Percentiles rank a stretch among this genome's conserved stretches.
Evolutionary conservation across 2,113 vertebrate species (phyloP).

Genomic region (Gadus macrocephalus): DNA sequence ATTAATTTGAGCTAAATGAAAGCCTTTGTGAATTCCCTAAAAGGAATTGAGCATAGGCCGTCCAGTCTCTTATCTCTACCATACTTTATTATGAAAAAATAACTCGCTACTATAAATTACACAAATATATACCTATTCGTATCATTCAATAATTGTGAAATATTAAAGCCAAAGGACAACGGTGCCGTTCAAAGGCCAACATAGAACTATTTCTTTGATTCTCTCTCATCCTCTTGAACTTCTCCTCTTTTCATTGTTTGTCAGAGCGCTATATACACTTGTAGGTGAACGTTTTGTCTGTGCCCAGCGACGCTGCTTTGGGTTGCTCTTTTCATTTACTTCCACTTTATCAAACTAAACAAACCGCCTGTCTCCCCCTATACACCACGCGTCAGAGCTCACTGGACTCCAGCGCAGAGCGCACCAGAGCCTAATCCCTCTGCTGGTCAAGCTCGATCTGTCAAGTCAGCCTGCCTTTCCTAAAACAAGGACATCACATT

Average conservation of each 20-base stretch:
- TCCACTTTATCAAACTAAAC: constrained; percentile 66
- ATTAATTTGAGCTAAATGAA: too few relatives aligned
- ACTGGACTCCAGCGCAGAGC: constrained; percentile 43
- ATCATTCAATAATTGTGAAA: too few relatives aligned
- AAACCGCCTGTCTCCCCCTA: constrained; percentile 53
- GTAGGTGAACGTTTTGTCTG: constrained; percentile 49
- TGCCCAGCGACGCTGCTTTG: constrained; percentile 58
- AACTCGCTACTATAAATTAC: too few relatives aligned
- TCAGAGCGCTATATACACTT: neutral
- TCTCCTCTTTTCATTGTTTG: too few relatives aligned
- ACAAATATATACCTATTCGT: too few relatives aligned
- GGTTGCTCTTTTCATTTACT: constrained; percentile 66
- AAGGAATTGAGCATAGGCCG: too few relatives aligned
- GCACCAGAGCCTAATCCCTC: constrained; percentile 64
- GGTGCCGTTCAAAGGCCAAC: too few relatives aligned
- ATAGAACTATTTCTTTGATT: neutral
- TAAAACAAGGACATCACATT: constrained; percentile 53
- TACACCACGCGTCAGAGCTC: constrained; percentile 47
- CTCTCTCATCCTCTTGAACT: constrained; percentile 13
- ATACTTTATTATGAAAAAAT: too few relatives aligned
- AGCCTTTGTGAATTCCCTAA: too few relatives aligned
- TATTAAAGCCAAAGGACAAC: neutral
- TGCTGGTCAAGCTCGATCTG: constrained; percentile 30
- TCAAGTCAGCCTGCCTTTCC: constrained; percentile 56
- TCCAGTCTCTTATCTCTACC: too few relatives aligned